phyloP scores from a whole-genome alignment of 2,113 vertebrate species.

The Apistogramma diplotaenia region DNA sequence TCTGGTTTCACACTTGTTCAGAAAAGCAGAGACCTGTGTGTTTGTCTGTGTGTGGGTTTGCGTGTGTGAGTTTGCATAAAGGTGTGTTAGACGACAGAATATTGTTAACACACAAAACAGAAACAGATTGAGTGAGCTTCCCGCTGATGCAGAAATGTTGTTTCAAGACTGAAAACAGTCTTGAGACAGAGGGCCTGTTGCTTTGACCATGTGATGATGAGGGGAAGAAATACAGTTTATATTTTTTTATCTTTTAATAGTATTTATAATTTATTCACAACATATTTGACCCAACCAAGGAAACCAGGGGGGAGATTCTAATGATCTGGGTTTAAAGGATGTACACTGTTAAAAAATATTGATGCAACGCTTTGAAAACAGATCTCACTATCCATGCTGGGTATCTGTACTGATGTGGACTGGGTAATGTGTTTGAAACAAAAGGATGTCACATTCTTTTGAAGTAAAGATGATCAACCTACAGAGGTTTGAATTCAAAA shows the following conservation, averaged over 20 bases:
- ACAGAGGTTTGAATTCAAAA: too few relatives aligned
- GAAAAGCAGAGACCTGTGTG: neutral
- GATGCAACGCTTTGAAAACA: too few relatives aligned
- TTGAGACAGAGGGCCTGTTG: neutral
- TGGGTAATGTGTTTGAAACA: too few relatives aligned
- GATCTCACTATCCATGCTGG: too few relatives aligned
- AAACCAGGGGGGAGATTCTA: neutral
- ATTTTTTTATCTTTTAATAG: neutral
- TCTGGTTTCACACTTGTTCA: slow-evolving; percentile 26
- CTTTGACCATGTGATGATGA: neutral
- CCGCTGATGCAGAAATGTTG: neutral
- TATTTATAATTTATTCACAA: neutral
- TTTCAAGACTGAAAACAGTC: neutral
- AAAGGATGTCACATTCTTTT: too few relatives aligned
- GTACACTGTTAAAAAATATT: too few relatives aligned
- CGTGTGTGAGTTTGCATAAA: neutral
- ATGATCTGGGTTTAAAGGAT: too few relatives aligned
- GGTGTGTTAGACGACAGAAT: neutral
- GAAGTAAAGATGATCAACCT: too few relatives aligned
- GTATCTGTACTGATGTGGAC: too few relatives aligned
- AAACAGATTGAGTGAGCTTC: neutral
- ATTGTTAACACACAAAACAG: neutral
- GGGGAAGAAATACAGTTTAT: neutral
- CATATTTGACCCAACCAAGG: neutral
- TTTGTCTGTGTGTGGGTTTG: neutral